phyloP scores from a whole-genome alignment of 2,888 invertebrate species.

The Melanostoma scalare region DNA sequence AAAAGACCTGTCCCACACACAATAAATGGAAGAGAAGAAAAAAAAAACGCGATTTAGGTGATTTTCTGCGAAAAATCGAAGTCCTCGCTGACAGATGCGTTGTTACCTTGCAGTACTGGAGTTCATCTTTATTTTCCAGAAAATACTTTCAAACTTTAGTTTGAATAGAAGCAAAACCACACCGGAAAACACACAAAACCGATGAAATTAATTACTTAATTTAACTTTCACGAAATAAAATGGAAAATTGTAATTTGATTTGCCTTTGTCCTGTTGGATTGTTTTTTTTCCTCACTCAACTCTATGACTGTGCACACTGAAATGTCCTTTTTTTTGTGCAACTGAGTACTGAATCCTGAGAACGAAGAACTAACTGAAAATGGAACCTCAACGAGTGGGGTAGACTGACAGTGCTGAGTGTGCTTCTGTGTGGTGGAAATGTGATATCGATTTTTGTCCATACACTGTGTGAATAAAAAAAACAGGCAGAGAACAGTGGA shows the following conservation, averaged over 20 bases:
- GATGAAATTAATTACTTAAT: slow-evolving; percentile 43
- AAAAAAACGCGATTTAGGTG: slow-evolving; percentile 58
- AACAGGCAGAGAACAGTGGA: slow-evolving; percentile 26
- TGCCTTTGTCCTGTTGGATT: slow-evolving; percentile 47
- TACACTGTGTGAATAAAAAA: slow-evolving; percentile 19
- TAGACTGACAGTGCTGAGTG: slow-evolving; percentile 28
- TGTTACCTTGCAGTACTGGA: slow-evolving; percentile 53
- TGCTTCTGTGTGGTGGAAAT: slow-evolving; percentile 53
- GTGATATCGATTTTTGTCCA: slow-evolving; percentile 60
- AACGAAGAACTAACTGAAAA: slow-evolving; percentile 59
- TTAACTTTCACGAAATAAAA: slow-evolving; percentile 42
- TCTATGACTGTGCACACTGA: slow-evolving; percentile 45
- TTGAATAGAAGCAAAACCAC: slow-evolving; percentile 24
- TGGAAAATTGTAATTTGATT: slow-evolving; percentile 41
- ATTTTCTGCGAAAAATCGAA: slow-evolving; percentile 76
- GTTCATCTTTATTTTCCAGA: slow-evolving; percentile 55
- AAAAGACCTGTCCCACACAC: slow-evolving; percentile 29
- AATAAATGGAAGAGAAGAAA: slow-evolving; percentile 11
- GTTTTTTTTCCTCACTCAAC: slow-evolving; percentile 6
- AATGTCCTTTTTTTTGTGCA: slow-evolving; percentile 55
- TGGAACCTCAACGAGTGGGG: slow-evolving; percentile 54
- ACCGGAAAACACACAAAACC: slow-evolving; percentile 41
- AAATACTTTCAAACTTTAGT: slow-evolving; percentile 4
- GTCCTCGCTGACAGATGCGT: slow-evolving; percentile 65
- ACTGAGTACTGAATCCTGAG: slow-evolving; percentile 23